phyloP scores from a whole-genome alignment of 2,113 vertebrate genomes.

The Lophotis ruficrista region DNA sequence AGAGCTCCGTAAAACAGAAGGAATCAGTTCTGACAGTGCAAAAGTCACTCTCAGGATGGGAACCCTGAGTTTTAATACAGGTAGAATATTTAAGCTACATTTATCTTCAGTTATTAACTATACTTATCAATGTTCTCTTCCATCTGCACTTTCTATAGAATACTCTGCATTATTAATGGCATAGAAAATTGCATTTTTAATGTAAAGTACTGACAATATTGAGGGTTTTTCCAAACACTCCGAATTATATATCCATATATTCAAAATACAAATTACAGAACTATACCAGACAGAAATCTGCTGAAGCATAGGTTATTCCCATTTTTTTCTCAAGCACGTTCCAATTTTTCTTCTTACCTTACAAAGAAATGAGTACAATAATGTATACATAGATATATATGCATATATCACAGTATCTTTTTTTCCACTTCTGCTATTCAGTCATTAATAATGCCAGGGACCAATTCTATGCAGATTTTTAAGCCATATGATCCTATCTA shows the following conservation, averaged over 20 bases:
- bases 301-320: not conserved
- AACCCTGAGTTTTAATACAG: not conserved
- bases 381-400: not conserved
- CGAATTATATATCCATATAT: not conserved
- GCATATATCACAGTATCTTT: not conserved
- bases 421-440: not conserved
- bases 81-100: not conserved
- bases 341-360: not conserved
- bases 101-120: not conserved
- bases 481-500: not conserved
- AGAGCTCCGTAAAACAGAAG: not conserved
- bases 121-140: not conserved
- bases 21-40: not conserved
- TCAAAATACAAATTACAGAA: not conserved
- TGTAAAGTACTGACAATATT: not conserved
- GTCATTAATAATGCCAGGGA: not conserved
- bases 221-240: not conserved
- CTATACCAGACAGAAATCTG: not conserved
- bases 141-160: not conserved
- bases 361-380: not conserved
- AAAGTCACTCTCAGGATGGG: not conserved
- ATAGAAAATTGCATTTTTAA: not conserved
- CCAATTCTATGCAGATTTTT: not conserved
- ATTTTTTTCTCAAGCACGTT: not conserved
- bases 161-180: not conserved